phyloP scores from a whole-genome alignment of 2,113 vertebrate genomes.

The rabbit (Oryctolagus cuniculus) region DNA sequence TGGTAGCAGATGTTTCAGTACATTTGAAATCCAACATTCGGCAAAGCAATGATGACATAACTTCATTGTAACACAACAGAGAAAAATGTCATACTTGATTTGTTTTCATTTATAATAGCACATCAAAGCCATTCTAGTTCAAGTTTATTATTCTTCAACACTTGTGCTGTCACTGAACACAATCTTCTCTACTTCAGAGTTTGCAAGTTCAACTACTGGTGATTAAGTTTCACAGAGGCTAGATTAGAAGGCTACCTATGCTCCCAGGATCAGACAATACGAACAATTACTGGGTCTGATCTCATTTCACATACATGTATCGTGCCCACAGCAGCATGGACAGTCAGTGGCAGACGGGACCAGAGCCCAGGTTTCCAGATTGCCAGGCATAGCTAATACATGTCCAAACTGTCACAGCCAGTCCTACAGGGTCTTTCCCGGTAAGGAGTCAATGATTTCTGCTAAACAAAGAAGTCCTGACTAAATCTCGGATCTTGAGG shows the following conservation, averaged over 20 bases:
- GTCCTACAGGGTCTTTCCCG: background rate
- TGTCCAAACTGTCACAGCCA: too few species aligned
- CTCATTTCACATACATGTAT: background rate
- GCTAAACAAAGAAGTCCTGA: background rate
- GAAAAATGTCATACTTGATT: conserved; percentile 14
- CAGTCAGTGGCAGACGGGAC: background rate
- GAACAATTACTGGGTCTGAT: background rate
- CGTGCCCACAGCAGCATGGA: background rate
- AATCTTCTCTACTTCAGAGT: background rate
- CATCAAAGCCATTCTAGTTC: conserved; percentile 7
- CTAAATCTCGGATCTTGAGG: background rate
- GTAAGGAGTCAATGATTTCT: background rate
- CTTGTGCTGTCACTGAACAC: conserved; percentile 25
- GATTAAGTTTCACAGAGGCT: conserved; percentile 13
- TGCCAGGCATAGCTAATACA: background rate
- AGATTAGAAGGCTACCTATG: background rate
- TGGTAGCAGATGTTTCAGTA: conserved; percentile 68
- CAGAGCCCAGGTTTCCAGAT: background rate
- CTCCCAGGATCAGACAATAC: background rate
- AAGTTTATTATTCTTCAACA: conserved; percentile 40
- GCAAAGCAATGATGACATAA: conserved; percentile 44
- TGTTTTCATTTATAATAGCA: conserved; percentile 49
- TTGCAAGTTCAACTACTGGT: conserved; percentile 6
- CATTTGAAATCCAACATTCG: conserved; percentile 62
- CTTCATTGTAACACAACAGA: conserved; percentile 28